These are phyloP conservation scores for Patella depressa DNA, from an alignment of 2,888 invertebrate genomes.

Conservation along the genomic window DNA sequence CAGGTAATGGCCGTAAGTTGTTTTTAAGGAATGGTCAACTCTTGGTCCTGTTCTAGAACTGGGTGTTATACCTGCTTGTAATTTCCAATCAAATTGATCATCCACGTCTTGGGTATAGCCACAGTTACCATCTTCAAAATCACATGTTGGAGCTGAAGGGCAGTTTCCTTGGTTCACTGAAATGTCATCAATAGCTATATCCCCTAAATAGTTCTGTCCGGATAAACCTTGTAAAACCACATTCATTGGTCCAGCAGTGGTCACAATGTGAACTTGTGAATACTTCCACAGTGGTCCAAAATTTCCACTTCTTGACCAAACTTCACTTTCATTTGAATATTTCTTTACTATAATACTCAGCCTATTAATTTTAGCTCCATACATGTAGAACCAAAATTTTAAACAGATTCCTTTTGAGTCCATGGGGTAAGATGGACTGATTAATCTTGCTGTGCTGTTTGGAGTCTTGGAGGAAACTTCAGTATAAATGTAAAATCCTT, in stretches of 20 bases:
- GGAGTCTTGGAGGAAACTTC: conserved; percentile 44
- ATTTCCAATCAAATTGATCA: conserved; percentile 58
- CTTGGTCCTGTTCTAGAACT: conserved; percentile 56
- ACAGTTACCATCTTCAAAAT: conserved; percentile 61
- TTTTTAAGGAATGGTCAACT: conserved; percentile 63
- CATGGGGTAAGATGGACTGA: conserved; percentile 43
- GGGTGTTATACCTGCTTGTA: conserved; percentile 48
- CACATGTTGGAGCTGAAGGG: conserved; percentile 49
- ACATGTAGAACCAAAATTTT: conserved; percentile 69
- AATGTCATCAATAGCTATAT: conserved; percentile 61
- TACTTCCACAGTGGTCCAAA: conserved; percentile 62
- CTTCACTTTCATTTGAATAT: conserved; percentile 23
- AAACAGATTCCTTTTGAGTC: conserved; percentile 55
- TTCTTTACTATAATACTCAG: conserved; percentile 53
- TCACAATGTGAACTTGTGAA: conserved; percentile 50
- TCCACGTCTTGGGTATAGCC: conserved; percentile 54
- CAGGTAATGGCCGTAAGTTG: conserved; percentile 58
- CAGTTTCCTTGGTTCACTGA: conserved; percentile 48
- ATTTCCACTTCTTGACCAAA: conserved; percentile 57
- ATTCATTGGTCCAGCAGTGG: conserved; percentile 39
- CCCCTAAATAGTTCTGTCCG: conserved; percentile 48
- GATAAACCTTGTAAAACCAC: conserved; percentile 58
- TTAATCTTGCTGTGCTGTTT: conserved; percentile 55
- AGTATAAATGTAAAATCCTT: conserved; percentile 58
- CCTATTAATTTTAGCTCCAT: conserved; percentile 62